Base-by-base conservation (phyloP, 2,888 invertebrate genomes). In the Lasioglossum marginatum region DNA sequence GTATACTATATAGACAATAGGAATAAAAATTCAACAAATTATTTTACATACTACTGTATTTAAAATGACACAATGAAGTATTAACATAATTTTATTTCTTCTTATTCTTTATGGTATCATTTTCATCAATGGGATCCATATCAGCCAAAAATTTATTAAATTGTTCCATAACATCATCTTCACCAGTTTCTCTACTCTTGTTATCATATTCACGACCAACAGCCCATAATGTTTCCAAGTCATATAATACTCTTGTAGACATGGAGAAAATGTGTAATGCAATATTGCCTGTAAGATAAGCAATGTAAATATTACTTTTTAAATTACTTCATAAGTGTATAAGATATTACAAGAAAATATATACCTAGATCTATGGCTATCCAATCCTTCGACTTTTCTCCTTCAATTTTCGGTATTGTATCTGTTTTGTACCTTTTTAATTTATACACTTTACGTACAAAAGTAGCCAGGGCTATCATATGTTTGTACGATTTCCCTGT, bases 151-250 rank as follows among this genome's bases (percentile, higher is more conserved):
- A 97, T 72, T 96, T 94, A 86, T 97, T 96, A 93, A 97, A 97
- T 92, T 96, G 96, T 91, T 97, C 96, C 92, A 97, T 96, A 85
- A 98, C 96, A 89, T 97, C 96, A 43, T 97, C 95, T 95, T 97
- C 96, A 57, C 12, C 57, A 1, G 57, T 57, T 72, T 95, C 93
- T 92, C 97, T 97, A 45, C 95, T 96, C 93, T 97, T 96, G 70
- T 96, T 96, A 95, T 99, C 99, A 96, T 96, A 98, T 92, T 98
- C 96, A 0, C 97, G 95, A 2, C 99, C 99, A 31, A 99, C 97
- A 63, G 98, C 96, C 99, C 99, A 99, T 57, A 99, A 95, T 0
- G 97, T 97, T 95, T 99, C 99, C 88, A 99, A 96, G 95, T 99
- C 99, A 95, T 98, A 99, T 10, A 96, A 93, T 87, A 96, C 95